phyloP scores from a whole-genome alignment of 1,140 invertebrate species.

The Maniola jurtina region DNA sequence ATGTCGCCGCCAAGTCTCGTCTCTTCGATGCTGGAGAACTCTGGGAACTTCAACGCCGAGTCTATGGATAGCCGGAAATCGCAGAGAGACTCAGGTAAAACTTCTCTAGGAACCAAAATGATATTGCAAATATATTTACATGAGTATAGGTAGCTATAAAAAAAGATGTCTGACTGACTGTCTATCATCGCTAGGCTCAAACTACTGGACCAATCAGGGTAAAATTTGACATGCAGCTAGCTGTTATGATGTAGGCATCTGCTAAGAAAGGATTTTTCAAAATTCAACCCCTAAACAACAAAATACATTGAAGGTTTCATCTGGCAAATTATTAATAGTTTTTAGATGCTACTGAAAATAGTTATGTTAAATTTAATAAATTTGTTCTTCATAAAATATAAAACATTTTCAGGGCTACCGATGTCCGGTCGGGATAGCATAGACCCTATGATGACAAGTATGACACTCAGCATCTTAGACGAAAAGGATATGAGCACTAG shows the following conservation, averaged over 20 bases:
- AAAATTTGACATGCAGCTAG: too few species aligned
- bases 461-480: conserved; percentile 75
- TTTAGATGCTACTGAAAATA: neutral
- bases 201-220: too few species aligned
- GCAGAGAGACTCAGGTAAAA: conserved; percentile 57
- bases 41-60: conserved; percentile 70
- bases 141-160: too few species aligned
- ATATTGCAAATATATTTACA: too few species aligned
- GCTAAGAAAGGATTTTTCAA: too few species aligned
- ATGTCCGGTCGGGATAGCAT: conserved; percentile 61
- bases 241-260: too few species aligned
- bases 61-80: conserved; percentile 62
- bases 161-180: too few species aligned
- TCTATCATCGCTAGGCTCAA: too few species aligned
- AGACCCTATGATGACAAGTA: conserved; percentile 73
- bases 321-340: too few species aligned
- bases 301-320: too few species aligned
- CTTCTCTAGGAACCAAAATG: neutral
- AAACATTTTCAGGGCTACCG: conserved; percentile 44
- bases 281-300: too few species aligned
- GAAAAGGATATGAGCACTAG: conserved; percentile 78
- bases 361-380: neutral
- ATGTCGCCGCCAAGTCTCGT: conserved; percentile 76
- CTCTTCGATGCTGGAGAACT: conserved; percentile 73
- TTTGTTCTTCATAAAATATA: too few species aligned